Evolutionary conservation across 2,797 vertebrate species (phyloP), one percentile per base, ranked within the genome.

Genomic region (Danio albolineatus): DNA sequence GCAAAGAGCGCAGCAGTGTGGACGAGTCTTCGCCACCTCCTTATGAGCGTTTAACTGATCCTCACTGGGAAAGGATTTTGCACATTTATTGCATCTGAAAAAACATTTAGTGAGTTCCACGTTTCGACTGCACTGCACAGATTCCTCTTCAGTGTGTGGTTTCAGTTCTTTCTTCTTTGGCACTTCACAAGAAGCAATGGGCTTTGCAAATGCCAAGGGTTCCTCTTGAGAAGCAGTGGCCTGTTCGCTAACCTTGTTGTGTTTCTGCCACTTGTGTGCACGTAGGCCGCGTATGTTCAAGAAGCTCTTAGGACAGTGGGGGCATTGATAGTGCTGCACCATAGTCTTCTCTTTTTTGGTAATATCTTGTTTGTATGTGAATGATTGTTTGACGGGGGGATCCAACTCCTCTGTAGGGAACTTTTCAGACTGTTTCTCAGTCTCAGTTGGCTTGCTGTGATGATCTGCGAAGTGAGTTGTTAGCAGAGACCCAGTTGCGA

Each of bases 21-120:
- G 92, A 13, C 91, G 89, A 65, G 87, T 92, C 78, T 83, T 93
- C 0, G 91, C 89, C 59, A 90, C 88, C 28, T 86, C 83, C 81
- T 89, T 93, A 43, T 95, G 94, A 9, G 54, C 60, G 10, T 70
- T 87, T 17, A 95, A 51, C 6, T 92, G 91, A 17, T 89, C 90
- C 76, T 92, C 90, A 0, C 89, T 93, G 44, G 90, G 91, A 84
- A 95, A 95, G 0, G 91, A 93, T 88, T 95, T 95, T 2, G 93
- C 94, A 77, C 94, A 95, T 78, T 93, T 94, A 4, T 89, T 87
- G 57, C 94, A 95, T 84, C 94, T 95, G 65, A 91, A 95, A 72
- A 95, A 86, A 82, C 78, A 94, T 88, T 92, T 94, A 4, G 82
- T 76, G 2, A 82, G 86, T 19, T 93, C 92, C 0, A 72, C 74